These are phyloP conservation scores for Augochlora pura DNA, from an alignment of 1,140 invertebrate genomes.

Conservation along the genomic window DNA sequence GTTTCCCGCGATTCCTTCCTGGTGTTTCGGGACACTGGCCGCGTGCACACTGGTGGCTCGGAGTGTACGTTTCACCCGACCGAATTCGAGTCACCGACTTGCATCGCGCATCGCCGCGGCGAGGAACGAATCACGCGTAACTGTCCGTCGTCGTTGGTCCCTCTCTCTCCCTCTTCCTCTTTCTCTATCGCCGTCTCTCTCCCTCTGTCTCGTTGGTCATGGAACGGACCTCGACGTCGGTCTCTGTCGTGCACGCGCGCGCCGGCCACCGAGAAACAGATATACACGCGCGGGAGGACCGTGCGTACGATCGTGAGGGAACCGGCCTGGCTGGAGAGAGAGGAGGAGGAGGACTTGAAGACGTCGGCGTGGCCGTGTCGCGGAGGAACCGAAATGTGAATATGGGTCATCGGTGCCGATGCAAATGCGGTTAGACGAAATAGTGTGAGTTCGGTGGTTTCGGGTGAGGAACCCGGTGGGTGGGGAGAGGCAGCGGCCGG, in stretches of 20 bases:
- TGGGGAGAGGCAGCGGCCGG: slow-evolving; percentile 15
- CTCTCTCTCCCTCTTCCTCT: background rate
- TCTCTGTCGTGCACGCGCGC: slow-evolving; percentile 1
- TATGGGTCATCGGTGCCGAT: slow-evolving; percentile 76
- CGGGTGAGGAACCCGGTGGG: slow-evolving; percentile 16
- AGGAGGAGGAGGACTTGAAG: slow-evolving; percentile 34
- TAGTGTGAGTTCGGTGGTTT: slow-evolving; percentile 50
- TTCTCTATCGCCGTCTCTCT: background rate
- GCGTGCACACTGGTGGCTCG: slow-evolving; percentile 36
- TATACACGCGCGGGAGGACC: slow-evolving; percentile 26
- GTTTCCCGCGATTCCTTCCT: background rate
- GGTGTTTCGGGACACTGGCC: slow-evolving; percentile 27
- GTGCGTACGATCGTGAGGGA: slow-evolving; percentile 24
- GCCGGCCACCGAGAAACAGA: background rate
- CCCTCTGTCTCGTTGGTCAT: background rate
- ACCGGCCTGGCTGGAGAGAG: background rate
- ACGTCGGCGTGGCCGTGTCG: slow-evolving; percentile 35
- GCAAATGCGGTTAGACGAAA: slow-evolving; percentile 72
- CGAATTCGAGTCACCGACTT: slow-evolving; percentile 61
- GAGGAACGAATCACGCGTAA: slow-evolving; percentile 62
- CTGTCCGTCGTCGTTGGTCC: slow-evolving; percentile 43
- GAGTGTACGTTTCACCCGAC: slow-evolving; percentile 44
- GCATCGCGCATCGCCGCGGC: slow-evolving; percentile 60
- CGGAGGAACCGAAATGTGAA: slow-evolving; percentile 64
- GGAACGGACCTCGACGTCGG: background rate